phyloP scores from a whole-genome alignment of 23 tunicate genomes.

The Ascidia mentula region DNA sequence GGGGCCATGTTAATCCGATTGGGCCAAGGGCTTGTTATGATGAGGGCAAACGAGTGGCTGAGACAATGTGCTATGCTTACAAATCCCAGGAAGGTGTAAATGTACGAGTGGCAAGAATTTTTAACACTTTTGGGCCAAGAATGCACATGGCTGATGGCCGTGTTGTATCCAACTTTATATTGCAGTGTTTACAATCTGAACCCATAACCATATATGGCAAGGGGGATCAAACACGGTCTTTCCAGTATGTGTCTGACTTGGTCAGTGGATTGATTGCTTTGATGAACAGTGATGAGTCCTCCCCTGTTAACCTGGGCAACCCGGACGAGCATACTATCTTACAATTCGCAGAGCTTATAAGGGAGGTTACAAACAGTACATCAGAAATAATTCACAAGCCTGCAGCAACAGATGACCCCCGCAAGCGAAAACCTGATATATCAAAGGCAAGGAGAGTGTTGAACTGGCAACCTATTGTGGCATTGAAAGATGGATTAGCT shows the following conservation, averaged over 20 bases:
- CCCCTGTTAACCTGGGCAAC: slow-evolving; percentile 88
- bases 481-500: slow-evolving; percentile 50
- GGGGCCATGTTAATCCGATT: slow-evolving; percentile 99
- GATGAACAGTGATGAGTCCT: slow-evolving; percentile 72
- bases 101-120: slow-evolving; percentile 89
- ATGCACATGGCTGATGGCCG: slow-evolving; percentile 99
- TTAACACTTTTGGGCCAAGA: slow-evolving; percentile 92
- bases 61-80: slow-evolving; percentile 98
- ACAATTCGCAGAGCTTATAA: slow-evolving; percentile 74
- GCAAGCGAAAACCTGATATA: slow-evolving; percentile 90
- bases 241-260: slow-evolving; percentile 92
- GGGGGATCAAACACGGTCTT: slow-evolving; percentile 81
- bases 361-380: slow-evolving; percentile 32
- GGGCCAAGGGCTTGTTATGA: slow-evolving; percentile 99
- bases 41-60: slow-evolving; percentile 92
- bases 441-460: slow-evolving; percentile 63
- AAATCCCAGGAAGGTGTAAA: slow-evolving; percentile 71
- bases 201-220: slow-evolving; percentile 87
- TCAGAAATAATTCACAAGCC: slow-evolving; percentile 70
- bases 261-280: slow-evolving; percentile 79
- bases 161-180: slow-evolving; percentile 91
- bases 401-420: slow-evolving; percentile 88
- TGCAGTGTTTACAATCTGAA: slow-evolving; percentile 74
- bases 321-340: slow-evolving; percentile 83
- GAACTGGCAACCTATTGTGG: slow-evolving; percentile 79